Evolutionary conservation across 2,113 vertebrate species (phyloP).

Genomic region (Atlantisia rogersi): DNA sequence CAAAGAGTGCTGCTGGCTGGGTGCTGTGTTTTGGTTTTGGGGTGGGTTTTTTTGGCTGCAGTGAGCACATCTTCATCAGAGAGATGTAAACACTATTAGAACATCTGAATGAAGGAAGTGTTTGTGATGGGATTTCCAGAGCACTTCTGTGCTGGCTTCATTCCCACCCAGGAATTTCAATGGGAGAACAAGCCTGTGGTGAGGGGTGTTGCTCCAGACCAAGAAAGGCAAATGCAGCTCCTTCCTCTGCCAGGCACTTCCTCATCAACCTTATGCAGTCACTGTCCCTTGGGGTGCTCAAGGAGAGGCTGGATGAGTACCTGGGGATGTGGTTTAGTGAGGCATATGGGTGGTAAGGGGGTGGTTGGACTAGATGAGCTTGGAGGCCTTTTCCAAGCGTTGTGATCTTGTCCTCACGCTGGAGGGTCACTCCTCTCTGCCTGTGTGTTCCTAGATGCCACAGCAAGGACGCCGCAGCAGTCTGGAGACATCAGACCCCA

Average conservation of each 20-base stretch:
- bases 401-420: too few species aligned
- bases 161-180: not conserved
- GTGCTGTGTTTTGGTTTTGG: not conserved
- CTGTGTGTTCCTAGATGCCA: too few species aligned
- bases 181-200: not conserved
- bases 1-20: not conserved
- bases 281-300: too few species aligned
- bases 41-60: not conserved
- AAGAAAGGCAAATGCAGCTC: not conserved
- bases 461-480: too few species aligned
- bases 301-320: too few species aligned
- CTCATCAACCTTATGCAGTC: not conserved
- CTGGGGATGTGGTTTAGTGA: too few species aligned
- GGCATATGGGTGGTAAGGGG: too few species aligned
- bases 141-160: accelerated
- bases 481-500: too few species aligned
- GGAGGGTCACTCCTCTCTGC: too few species aligned
- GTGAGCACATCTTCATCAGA: not conserved
- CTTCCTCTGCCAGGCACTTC: not conserved
- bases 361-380: too few species aligned
- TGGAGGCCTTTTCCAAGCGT: too few species aligned
- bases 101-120: not conserved
- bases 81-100: not conserved
- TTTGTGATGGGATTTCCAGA: not conserved
- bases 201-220: not conserved